A percentile compares a stretch with the other conserved stretches of the same genome.
Conservation (phyloP, 2,888 invertebrate species). For the Lithophane ornitopus region DNA sequence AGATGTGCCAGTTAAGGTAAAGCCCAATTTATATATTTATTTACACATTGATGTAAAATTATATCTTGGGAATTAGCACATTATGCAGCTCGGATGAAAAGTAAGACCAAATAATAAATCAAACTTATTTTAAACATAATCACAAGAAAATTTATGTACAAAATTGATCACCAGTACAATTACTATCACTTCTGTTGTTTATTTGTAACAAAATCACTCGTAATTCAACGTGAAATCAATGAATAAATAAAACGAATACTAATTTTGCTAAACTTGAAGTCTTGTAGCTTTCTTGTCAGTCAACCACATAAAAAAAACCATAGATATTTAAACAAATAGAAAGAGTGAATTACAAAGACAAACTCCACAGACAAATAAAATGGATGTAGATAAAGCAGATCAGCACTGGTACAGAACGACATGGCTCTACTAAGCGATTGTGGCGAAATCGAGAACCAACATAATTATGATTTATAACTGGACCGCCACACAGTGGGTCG, state of each 20-base stretch:
- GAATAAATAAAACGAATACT: conserved; percentile 46
- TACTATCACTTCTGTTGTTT: conserved; percentile 21
- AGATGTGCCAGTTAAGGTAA: conserved; percentile 6
- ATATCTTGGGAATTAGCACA: conserved; percentile 35
- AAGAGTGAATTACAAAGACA: conserved; percentile 12
- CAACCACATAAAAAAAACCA: conserved; percentile 63
- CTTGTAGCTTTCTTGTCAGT: conserved; percentile 52
- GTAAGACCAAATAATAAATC: conserved; percentile 34
- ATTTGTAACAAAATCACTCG: conserved; percentile 17
- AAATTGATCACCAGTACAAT: conserved; percentile 12
- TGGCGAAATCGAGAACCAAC: background rate
- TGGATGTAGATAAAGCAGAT: background rate
- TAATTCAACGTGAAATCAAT: conserved; percentile 17
- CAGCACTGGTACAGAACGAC: background rate
- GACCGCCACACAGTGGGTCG: no score
- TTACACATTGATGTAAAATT: conserved; percentile 36
- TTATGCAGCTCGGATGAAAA: conserved; percentile 47
- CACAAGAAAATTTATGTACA: conserved; percentile 17
- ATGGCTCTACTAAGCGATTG: background rate
- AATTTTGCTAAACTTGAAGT: conserved; percentile 63
- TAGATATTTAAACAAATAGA: conserved; percentile 32
- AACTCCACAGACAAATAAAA: conserved; percentile 6
- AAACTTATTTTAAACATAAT: conserved; percentile 45
- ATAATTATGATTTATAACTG: background rate
- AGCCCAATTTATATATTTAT: conserved; percentile 20